Base-by-base conservation (phyloP, 2,888 invertebrate genomes). In the Harpagoxenus sublaevis region DNA sequence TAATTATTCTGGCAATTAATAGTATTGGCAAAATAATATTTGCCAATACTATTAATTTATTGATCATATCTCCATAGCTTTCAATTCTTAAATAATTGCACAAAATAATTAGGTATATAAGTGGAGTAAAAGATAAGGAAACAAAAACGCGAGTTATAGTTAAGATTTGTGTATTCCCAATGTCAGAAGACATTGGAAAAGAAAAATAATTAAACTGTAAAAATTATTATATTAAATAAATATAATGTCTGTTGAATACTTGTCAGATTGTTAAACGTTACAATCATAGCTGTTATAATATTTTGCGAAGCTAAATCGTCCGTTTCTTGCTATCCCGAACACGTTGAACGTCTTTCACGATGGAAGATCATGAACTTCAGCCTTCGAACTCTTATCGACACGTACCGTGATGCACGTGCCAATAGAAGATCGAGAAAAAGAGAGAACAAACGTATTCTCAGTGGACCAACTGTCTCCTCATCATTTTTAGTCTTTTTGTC, bases 401-500 rank as follows among this genome's bases (percentile, higher is more conserved):
- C 81, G 73, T 82, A 73, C 65, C 31, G 15, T 73, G 78, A 75
- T 45, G 77, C 60, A 63, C 57, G 60, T 63, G 66, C 63, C 78
- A 71, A 71, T 82, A 55, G 65, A 77, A 66, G 66, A 87, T 63
- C 10, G 45, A 48, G 57, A 66, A 70, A 70, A 55, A 63, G 53
- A 8, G 65, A 45, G 71, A 60, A 23, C 53, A 70, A 51, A 74
- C 12, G 5, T 79, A 86, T 73, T 91, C 87, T 86, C 87, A 39
- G 53, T 62, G 85, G 90, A 87, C 86, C 86, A 84, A 85, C 84
- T 78, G 84, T 83, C 90, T 87, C 86, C 81, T 71, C 73, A 63
- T 82, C 83, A 53, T 70, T 79, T 82, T 85, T 71, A 57, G 35
- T 39, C 70, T 79, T 81, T 70, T 45, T 53, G 53, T 71, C 73